Conservation (phyloP, 2,888 invertebrate species). For the Chymomyza amoena region DNA sequence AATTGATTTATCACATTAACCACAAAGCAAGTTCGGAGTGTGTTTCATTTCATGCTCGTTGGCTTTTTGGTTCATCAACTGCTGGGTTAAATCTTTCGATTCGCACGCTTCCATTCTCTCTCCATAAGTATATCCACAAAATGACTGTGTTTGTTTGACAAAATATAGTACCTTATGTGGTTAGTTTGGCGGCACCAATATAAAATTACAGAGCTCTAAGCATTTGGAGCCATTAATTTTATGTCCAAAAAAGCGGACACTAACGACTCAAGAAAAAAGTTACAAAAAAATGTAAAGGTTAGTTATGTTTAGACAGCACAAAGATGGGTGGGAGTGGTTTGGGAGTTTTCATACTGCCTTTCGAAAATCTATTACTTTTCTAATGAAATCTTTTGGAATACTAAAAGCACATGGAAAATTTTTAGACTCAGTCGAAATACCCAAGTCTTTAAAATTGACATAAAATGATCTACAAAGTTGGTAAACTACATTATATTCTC, state of each 20-base stretch:
- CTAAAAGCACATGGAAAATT: background rate
- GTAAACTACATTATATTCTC: no score
- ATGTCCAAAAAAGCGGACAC: background rate
- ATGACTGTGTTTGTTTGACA: background rate
- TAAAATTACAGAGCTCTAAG: background rate
- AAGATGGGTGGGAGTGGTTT: constrained; percentile 59
- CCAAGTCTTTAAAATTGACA: constrained; percentile 13
- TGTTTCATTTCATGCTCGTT: constrained; percentile 71
- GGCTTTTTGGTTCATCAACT: constrained; percentile 73
- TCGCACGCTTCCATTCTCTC: background rate
- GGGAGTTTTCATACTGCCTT: background rate
- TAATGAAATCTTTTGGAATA: constrained; percentile 51
- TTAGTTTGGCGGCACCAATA: background rate
- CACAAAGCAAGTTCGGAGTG: constrained; percentile 49
- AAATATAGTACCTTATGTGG: background rate
- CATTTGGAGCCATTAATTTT: background rate
- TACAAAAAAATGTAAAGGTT: constrained; percentile 30
- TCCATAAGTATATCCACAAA: background rate
- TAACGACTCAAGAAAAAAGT: background rate
- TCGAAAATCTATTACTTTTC: constrained; percentile 56
- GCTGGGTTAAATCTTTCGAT: background rate
- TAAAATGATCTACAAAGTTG: no score
- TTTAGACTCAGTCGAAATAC: background rate
- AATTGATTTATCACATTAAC: constrained; percentile 75
- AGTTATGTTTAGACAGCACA: constrained; percentile 48